A percentile compares a stretch with the other conserved stretches of the same genome.
phyloP scores from a whole-genome alignment of 2,888 invertebrate genomes.

The Cataglyphis rosenhaueri region DNA sequence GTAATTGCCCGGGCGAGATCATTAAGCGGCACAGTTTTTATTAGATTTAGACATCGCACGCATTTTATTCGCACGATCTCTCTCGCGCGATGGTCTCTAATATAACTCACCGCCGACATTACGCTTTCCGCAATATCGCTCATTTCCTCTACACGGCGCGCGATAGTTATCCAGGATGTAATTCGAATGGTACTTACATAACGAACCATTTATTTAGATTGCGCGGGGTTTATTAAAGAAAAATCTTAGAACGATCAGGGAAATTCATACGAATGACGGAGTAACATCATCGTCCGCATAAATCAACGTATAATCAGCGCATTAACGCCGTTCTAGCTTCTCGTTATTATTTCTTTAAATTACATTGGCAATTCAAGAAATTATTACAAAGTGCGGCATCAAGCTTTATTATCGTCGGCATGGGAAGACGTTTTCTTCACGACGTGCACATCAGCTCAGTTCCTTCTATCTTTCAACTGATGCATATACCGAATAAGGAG shows the following conservation, averaged over 20 bases:
- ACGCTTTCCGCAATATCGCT: slow-evolving; percentile 3
- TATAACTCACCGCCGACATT: slow-evolving; percentile 3
- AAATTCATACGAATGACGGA: not conserved
- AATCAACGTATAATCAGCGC: not conserved
- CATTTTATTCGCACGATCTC: slow-evolving; percentile 19
- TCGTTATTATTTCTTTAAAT: not conserved
- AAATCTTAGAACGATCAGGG: not conserved
- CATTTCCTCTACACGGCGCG: not conserved
- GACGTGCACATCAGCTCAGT: not conserved
- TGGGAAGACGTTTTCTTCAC: not conserved
- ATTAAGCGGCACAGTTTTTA: slow-evolving; percentile 28
- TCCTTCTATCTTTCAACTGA: not conserved
- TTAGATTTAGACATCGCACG: slow-evolving; percentile 20
- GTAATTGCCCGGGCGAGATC: slow-evolving; percentile 28
- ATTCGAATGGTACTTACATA: slow-evolving; percentile 9
- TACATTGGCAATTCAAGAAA: not conserved
- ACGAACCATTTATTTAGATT: not conserved
- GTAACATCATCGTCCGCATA: not conserved
- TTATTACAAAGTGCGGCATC: not conserved
- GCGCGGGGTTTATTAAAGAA: not conserved
- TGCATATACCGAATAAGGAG: not conserved
- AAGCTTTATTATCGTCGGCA: not conserved
- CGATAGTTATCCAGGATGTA: not conserved
- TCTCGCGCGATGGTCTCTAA: slow-evolving; percentile 11
- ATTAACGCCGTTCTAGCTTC: not conserved